These are phyloP conservation scores for Diaphora mendica DNA, from an alignment of 2,888 invertebrate genomes.

Conservation along the genomic window DNA sequence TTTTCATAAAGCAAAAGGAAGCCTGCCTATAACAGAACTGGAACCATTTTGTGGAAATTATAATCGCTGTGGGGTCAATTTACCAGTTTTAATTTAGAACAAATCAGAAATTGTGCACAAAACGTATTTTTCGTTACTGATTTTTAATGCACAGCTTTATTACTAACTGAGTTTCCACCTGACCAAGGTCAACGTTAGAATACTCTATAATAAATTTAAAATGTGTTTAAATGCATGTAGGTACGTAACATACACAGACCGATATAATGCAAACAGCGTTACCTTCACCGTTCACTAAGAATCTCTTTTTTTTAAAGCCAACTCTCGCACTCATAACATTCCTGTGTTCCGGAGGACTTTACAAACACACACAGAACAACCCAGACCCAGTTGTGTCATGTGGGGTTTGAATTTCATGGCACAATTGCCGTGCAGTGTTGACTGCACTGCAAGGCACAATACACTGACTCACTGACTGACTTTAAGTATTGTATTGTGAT, in stretches of 20 bases:
- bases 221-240: not conserved
- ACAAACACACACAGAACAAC: too few relatives aligned
- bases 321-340: too few relatives aligned
- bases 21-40: not conserved
- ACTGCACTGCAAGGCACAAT: too few relatives aligned
- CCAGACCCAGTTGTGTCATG: too few relatives aligned
- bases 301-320: not conserved
- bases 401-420: too few relatives aligned
- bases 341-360: too few relatives aligned
- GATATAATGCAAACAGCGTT: not conserved
- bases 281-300: not conserved
- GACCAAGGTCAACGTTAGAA: not conserved
- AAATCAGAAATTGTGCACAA: constrained; percentile 20
- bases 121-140: not conserved
- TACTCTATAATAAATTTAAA: not conserved
- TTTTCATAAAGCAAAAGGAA: constrained; percentile 12
- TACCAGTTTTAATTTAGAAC: constrained; percentile 27
- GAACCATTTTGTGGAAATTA: not conserved
- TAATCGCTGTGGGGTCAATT: constrained; percentile 30
- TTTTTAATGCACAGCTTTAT: constrained; percentile 4
- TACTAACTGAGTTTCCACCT: not conserved
- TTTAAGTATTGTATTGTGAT: too few relatives aligned
- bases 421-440: too few relatives aligned
- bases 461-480: too few relatives aligned
- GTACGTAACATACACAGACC: not conserved